phyloP scores from a whole-genome alignment of 2,113 vertebrate genomes.

The Morone chrysops region DNA sequence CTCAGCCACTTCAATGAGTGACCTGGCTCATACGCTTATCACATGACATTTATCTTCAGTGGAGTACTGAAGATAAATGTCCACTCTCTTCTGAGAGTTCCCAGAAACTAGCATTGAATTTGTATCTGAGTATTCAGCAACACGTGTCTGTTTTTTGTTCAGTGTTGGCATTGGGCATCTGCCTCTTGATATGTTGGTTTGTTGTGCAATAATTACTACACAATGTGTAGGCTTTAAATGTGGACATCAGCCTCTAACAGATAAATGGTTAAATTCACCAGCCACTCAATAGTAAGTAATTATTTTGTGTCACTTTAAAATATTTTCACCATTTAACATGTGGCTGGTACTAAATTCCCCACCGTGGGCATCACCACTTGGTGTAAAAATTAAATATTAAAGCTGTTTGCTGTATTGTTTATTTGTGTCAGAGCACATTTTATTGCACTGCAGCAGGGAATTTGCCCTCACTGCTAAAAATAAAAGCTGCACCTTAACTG shows the following conservation, averaged over 20 bases:
- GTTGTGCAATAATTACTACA: neutral
- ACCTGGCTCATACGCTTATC: conserved; percentile 21
- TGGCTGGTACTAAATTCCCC: too few species aligned
- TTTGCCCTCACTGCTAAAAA: neutral
- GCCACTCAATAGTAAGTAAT: too few species aligned
- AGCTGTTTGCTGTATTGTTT: neutral
- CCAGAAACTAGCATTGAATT: conserved; percentile 19
- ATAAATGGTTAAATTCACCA: too few species aligned
- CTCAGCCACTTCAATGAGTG: conserved; percentile 5
- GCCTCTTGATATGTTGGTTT: neutral
- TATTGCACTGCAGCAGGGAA: neutral
- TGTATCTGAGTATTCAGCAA: neutral
- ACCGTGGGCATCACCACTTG: too few species aligned
- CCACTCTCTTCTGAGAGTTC: conserved; percentile 14
- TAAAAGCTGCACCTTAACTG: neutral
- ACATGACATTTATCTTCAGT: conserved; percentile 45
- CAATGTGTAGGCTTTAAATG: neutral
- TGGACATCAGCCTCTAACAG: too few species aligned
- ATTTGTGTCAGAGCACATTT: neutral
- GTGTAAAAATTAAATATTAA: neutral
- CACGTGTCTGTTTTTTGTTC: neutral
- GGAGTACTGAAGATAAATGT: neutral
- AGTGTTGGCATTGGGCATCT: too few species aligned
- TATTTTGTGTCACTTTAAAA: too few species aligned
- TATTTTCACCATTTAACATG: too few species aligned